Base-by-base conservation (phyloP, 2,888 invertebrate genomes). In the Ditylenchus weischeri region DNA sequence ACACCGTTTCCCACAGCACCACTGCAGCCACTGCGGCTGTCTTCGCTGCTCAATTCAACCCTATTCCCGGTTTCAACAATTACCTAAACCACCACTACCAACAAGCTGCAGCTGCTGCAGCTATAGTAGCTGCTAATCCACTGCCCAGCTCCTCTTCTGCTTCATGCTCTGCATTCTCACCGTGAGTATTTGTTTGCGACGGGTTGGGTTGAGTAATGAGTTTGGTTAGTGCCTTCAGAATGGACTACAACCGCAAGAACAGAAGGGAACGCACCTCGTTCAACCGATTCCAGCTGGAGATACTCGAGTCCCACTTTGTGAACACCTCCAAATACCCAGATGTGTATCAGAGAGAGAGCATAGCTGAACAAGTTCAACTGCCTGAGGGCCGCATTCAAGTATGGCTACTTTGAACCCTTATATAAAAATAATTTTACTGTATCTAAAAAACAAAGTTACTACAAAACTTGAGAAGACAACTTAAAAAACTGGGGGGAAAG, bases 341-440 rank as follows among this genome's bases (percentile, higher is more conserved):
- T 66, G 77, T 76, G 10, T 78, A 76, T 69, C 74, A 75, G 21
- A 69, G 78, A 6, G 78, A 78, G 62, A 68, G 73, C 36, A 72
- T 78, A 19, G 78, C 78, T 11, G 74, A 74, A 19, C 73, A 75
- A 60, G 76, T 78, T 29, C 71, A 75, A 50, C 66, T 78, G 21
- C 76, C 78, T 49, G 78, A 78, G 57, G 70, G 73, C 47, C 63
- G 78, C 57, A 76, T 78, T 63, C 78, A 78, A 71, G 78, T 78
- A 65, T 23, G 5, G 3, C 2, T 29, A 29, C 5, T 29, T 29
- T 29, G 29, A 29, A 29, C 29, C 29, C 29, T n/a, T n/a, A n/a
- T n/a, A n/a, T n/a, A n/a, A n/a, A n/a, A n/a, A n/a, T n/a, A n/a
- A n/a, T n/a, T n/a, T n/a, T n/a, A n/a, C n/a, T n/a, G n/a, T n/a